Percentiles rank a stretch among this genome's conserved stretches.
phyloP scores from a whole-genome alignment of 2,113 vertebrate genomes.

The Nothocercus nigrocapillus region DNA sequence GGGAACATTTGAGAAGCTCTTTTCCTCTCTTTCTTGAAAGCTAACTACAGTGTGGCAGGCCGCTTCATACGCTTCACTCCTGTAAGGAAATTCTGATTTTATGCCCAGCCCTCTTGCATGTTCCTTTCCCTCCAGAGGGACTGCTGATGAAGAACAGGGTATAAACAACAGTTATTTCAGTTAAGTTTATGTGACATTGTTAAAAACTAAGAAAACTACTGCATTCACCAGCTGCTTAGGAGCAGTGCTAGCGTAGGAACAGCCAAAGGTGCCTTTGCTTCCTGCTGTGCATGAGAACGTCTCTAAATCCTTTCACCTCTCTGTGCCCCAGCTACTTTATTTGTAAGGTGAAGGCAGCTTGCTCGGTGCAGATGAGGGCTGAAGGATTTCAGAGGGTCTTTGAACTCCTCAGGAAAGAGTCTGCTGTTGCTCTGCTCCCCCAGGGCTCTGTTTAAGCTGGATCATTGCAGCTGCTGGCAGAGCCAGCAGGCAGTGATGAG shows the following conservation, averaged over 20 bases:
- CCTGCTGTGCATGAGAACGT: neutral
- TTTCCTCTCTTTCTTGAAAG: neutral
- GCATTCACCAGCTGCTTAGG: neutral
- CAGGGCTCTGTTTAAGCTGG: neutral
- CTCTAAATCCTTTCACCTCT: neutral
- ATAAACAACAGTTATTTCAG: neutral
- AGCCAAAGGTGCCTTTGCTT: neutral
- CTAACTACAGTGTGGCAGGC: neutral
- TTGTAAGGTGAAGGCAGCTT: neutral
- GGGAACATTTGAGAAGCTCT: neutral
- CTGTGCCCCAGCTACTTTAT: neutral
- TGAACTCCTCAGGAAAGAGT: neutral
- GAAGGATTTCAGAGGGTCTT: neutral
- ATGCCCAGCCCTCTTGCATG: neutral
- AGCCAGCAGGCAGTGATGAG: neutral
- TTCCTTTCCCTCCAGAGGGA: neutral
- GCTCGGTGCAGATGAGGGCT: rapidly evolving
- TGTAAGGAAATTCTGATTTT: neutral
- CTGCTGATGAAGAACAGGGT: neutral
- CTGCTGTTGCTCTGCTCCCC: neutral
- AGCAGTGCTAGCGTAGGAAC: neutral
- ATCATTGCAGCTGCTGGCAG: neutral
- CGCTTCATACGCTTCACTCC: neutral
- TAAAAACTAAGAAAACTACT: neutral
- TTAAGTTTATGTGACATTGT: neutral